phyloP scores from a whole-genome alignment of 2,888 invertebrate genomes.

The Drosophila falleni region DNA sequence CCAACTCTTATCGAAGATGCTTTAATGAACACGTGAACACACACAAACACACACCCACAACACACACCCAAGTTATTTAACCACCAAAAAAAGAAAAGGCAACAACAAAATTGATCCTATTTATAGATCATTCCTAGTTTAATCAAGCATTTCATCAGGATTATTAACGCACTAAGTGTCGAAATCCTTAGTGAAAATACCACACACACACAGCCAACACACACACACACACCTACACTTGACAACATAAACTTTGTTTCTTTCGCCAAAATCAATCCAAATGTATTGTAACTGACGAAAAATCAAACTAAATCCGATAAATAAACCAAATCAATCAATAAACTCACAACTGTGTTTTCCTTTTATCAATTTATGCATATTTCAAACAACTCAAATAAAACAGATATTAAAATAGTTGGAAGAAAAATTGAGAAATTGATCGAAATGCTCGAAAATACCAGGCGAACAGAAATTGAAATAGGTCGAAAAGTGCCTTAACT shows the following conservation, averaged over 20 bases:
- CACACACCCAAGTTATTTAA: constrained; percentile 17
- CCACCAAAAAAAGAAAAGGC: constrained; percentile 8
- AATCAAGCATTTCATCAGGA: constrained; percentile 19
- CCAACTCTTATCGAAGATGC: constrained; percentile 37
- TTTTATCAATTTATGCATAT: not conserved
- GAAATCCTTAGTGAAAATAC: constrained; percentile 10
- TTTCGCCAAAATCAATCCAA: not conserved
- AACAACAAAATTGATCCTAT: constrained; percentile 15
- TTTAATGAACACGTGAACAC: constrained; percentile 44
- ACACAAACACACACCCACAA: not conserved
- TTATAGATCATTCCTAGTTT: constrained; percentile 1
- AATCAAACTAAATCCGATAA: constrained; percentile 14
- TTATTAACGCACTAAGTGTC: not conserved
- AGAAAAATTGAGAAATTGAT: not conserved
- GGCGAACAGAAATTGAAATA: not conserved
- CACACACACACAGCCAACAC: not conserved
- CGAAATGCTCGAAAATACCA: not conserved
- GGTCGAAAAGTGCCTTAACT: not conserved
- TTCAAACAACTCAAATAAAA: no score
- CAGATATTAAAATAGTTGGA: no score
- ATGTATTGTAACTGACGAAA: constrained; percentile 25
- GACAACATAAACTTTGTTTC: constrained; percentile 14
- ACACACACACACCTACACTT: constrained; percentile 1
- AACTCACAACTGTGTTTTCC: constrained; percentile 8
- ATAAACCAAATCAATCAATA: constrained; percentile 13